Base-by-base conservation (phyloP, 2,888 invertebrate genomes). In the Cataglyphis albicans region DNA sequence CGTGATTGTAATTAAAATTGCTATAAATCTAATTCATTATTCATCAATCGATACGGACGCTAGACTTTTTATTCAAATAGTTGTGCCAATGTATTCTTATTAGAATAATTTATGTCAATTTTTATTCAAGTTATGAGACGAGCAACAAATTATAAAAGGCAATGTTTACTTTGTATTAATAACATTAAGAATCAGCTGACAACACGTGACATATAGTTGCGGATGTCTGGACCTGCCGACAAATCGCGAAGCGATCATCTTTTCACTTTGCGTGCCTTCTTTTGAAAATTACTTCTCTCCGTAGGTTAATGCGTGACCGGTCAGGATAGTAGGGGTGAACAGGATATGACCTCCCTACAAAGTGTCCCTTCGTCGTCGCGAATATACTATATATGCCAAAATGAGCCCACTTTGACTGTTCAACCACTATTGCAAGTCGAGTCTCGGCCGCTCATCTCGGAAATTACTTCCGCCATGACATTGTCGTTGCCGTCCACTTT, bases 371-470 rank as follows among this genome's bases (percentile, higher is more conserved):
- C 89, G 88, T 78, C 88, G 88, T 83, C 86, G 88, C 88, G 72
- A 80, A 86, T 84, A 84, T 83, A 83, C 81, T 85, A 76, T 89
- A 88, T 85, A 90, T 90, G 89, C 92, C 92, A 86, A 94, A 94
- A 94, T 93, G 93, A 94, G 93, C 91, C 93, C 94, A 94, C 94
- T 94, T 94, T 94, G 94, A 94, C 94, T 93, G 94, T 93, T 94
- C 93, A 93, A 93, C 92, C 94, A 94, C 93, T 93, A 94, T 94
- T 93, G 92, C 93, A 90, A 93, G 92, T 91, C 90, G 89, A 82
- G 88, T 87, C 89, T 86, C 86, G 90, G 89, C 89, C 91, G 92
- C 93, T 94, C 94, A 93, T 94, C 94, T 94, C 93, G 93, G 93
- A 94, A 94, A 94, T 94, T 94, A 94, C 94, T 94, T 94, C 94